A percentile compares a stretch with the other conserved stretches of the same genome.
These are phyloP conservation scores for Zaprionus ornatus DNA, from an alignment of 1,140 invertebrate species.

Conservation along the genomic window DNA sequence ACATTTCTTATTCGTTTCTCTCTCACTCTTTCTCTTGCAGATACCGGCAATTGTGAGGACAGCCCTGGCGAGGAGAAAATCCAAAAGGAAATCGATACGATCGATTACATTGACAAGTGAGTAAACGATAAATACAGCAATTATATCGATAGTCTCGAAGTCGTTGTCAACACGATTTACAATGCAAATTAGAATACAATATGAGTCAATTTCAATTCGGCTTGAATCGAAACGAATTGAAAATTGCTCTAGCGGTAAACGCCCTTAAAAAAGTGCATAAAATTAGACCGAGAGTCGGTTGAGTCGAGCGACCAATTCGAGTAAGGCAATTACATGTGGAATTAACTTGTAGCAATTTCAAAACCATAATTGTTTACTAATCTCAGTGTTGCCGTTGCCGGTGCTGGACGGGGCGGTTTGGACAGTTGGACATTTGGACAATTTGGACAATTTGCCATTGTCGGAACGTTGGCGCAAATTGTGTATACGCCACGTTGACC, in stretches of 20 bases:
- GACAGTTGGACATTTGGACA: background rate
- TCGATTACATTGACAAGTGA: conserved; percentile 83
- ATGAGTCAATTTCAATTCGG: background rate
- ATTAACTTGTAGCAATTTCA: conserved; percentile 79
- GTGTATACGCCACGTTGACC: conserved; percentile 76
- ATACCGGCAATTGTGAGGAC: conserved; percentile 54
- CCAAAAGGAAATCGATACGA: conserved; percentile 79
- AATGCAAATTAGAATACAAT: conserved; percentile 16
- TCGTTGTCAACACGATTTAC: conserved; percentile 33
- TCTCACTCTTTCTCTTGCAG: conserved; percentile 45
- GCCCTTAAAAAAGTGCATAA: conserved; percentile 58
- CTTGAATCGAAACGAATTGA: background rate
- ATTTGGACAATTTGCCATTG: conserved; percentile 43
- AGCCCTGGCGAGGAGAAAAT: conserved; percentile 69
- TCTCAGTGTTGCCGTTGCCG: conserved; percentile 43
- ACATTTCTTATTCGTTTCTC: background rate
- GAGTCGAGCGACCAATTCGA: conserved; percentile 11
- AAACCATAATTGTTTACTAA: conserved; percentile 81
- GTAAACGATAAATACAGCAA: conserved; percentile 39
- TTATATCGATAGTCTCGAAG: background rate
- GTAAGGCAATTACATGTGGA: conserved; percentile 63
- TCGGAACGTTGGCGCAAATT: conserved; percentile 69
- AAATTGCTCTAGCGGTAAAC: conserved; percentile 39
- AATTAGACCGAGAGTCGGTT: conserved; percentile 39
- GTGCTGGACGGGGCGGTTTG: background rate